Base-by-base conservation (phyloP, 2,888 invertebrate genomes). In the Drosophila rellima region DNA sequence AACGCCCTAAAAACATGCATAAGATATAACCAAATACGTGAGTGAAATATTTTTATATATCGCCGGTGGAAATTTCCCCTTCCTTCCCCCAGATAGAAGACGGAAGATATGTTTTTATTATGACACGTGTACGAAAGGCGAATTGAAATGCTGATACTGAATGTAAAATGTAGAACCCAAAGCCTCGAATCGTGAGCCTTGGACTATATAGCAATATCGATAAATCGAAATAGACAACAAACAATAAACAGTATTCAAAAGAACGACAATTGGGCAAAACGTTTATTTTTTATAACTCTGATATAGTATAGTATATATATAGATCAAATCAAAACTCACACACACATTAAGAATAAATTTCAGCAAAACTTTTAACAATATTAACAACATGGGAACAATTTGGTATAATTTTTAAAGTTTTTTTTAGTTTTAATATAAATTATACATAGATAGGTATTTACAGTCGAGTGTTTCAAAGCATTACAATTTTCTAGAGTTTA, bases 311-410 rank as follows among this genome's bases (percentile, higher is more conserved):
- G 48, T 31, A 51, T 31, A 60, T 47, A 52, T 31, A 51, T 31
- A 60, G 51, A 52, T 70, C 61, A 59, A 33, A 17, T n/a, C n/a
- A n/a, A n/a, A n/a, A n/a, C n/a, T n/a, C n/a, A 31, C 17, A 79
- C 65, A 65, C 50, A 59, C 55, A 80, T 59, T 20, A 68, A 78
- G 52, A 54, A 74, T 64, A 73, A 64, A 78, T 62, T 45, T 78
- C 62, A 44, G 75, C 63, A 67, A 47, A 78, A 60, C 48, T 64
- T 59, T 54, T 80, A 81, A 81, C 87, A 81, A 79, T 72, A 79
- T 67, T 82, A 82, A 88, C 82, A 88, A 88, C 74, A 72, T 71
- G 79, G 69, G 54, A 78, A 74, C 68, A 69, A 71, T 73, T 59
- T 70, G 56, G 26, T 64, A 71, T 42, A 74, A 64, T 7, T 23